Conservation (phyloP, 2,797 vertebrate genomes). For the Epinephelus malabaricus region DNA sequence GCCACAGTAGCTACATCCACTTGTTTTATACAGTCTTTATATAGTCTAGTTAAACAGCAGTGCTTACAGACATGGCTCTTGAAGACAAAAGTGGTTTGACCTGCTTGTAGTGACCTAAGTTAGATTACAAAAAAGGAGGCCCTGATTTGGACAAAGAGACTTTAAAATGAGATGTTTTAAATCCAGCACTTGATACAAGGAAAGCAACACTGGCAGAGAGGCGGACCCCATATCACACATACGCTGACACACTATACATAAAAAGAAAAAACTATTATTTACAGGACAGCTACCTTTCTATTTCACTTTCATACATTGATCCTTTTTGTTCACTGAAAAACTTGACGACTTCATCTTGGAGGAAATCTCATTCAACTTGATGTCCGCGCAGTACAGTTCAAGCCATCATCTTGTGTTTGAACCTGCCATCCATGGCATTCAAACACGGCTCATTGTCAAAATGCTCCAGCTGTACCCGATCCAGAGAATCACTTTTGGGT, state of each 20-base stretch:
- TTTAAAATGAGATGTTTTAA: constrained; percentile 43
- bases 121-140: constrained; percentile 26
- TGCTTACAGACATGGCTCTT: constrained; percentile 41
- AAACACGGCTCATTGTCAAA: constrained; percentile 17
- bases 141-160: constrained; percentile 55
- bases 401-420: not conserved
- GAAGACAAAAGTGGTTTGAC: constrained; percentile 42
- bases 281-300: constrained; percentile 56
- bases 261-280: constrained; percentile 49
- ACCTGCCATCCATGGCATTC: constrained; percentile 10
- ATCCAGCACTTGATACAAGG: constrained; percentile 70
- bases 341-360: not conserved
- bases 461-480: constrained; percentile 1
- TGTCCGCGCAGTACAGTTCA: not conserved
- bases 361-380: not conserved
- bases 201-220: constrained; percentile 51
- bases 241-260: constrained; percentile 50
- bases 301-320: constrained; percentile 31
- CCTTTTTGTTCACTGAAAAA: constrained; percentile 27
- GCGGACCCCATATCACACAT: constrained; percentile 42
- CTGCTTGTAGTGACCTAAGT: constrained; percentile 33
- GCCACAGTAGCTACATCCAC: too few relatives aligned
- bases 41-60: constrained; percentile 15
- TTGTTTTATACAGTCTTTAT: too few relatives aligned
- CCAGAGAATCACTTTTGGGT: constrained; percentile 6